Base-by-base conservation (phyloP, 1,140 invertebrate species). In the Lasaia peninsularis region DNA sequence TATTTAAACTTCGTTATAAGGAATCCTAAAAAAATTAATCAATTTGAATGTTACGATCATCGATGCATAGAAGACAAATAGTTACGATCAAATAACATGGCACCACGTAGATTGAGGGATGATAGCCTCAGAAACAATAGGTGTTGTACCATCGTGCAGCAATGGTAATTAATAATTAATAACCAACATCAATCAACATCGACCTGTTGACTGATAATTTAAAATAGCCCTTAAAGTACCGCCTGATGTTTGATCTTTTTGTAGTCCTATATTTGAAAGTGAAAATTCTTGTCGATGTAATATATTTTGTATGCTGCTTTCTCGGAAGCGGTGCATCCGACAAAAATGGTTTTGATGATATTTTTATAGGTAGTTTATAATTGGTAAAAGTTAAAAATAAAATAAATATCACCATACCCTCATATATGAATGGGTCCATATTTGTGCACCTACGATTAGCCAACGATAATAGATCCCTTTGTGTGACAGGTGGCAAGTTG, bases 91-190 rank as follows among this genome's bases (percentile, higher is more conserved):
- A 76, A 71, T 62, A 65, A 83, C 74, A 73, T 64, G 82, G 76
- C 75, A 79, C 62, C 74, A 71, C 73, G 71, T 71, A 60, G 75
- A 71, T 80, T 86, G 82, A 88, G 80, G 69, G 77, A 88, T 86
- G 64, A 65, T 68, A 35, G 52, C 60, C 66, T 68, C 58, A 73
- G 64, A 71, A 84, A 85, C 82, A 83, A 86, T 86, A 73, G 77
- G 71, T 75, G 64, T 67, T 67, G 63, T 75, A 78, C 74, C 69
- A 71, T 71, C 67, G 71, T 71, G 73, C 65, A 80, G 75, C 69
- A 71, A 69, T 60, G 61, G 73, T 86, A 85, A 88, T 88, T 86
- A 86, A 86, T 82, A 82, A 78, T 77, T 80, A 73, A 79, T 50
- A 34, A 35, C 24, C 58, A 59, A 63, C 70, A 85, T 88, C 80